Percentiles rank a stretch among this genome's conserved stretches.
Conservation (phyloP, 2,113 vertebrate genomes). For the Tragelaphus scriptus region DNA sequence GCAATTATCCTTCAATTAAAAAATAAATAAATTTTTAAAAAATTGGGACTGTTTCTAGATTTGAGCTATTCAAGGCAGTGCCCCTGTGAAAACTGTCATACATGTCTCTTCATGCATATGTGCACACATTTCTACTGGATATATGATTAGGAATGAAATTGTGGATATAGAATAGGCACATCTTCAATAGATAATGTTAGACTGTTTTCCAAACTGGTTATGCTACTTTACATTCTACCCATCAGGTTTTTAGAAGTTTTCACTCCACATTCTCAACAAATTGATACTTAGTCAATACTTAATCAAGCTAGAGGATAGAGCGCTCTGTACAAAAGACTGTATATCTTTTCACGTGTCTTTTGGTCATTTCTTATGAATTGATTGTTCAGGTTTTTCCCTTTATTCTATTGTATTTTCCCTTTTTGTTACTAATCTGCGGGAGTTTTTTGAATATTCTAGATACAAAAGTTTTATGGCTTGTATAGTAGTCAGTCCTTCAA, state of each 20-base stretch:
- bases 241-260: background rate
- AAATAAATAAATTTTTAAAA: background rate
- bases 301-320: background rate
- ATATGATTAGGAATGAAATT: background rate
- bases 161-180: background rate
- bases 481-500: background rate
- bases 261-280: background rate
- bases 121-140: background rate
- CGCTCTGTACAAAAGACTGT: background rate
- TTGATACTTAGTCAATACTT: background rate
- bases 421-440: background rate
- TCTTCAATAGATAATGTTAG: background rate
- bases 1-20: background rate
- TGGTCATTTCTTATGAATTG: background rate
- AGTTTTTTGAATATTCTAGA: background rate
- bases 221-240: background rate
- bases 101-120: background rate
- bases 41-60: background rate
- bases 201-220: background rate
- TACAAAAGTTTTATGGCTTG: background rate
- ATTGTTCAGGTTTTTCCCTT: background rate
- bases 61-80: background rate
- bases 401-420: background rate
- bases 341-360: background rate
- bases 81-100: background rate